Base-by-base conservation (phyloP, 1,140 invertebrate genomes). In the Tetramorium alpestre region DNA sequence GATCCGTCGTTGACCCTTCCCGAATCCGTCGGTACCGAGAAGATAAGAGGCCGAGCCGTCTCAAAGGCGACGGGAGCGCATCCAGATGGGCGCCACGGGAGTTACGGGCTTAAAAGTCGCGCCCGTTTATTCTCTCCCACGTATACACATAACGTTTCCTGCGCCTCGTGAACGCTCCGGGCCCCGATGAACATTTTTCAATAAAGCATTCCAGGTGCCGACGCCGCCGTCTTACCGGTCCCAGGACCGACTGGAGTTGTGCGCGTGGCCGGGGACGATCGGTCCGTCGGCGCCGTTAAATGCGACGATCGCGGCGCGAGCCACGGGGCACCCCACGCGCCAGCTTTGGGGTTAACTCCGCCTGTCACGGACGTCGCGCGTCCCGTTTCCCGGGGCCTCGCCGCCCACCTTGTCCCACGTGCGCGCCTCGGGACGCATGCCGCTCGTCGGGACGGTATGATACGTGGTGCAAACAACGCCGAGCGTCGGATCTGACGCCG, bases 301-400 rank as follows among this genome's bases (percentile, higher is more conserved):
- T 11, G 25, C 41, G 2, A 18, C 41, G 2, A 18, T 60, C 80
- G 51, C 18, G 18, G 25, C 13, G 67, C 44, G 41, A 60, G 54
- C 38, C 56, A 60, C 28, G 51, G 41, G 41, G 18, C 7, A 49
- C 25, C 22, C 41, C 38, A 73, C 25, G 41, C 69, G 69, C 28
- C 77, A 56, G n/a, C 13, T 85, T 85, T 85, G 82, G 82, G 82
- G 82, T 85, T 85, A 85, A 54, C 73, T 64, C 38, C 60, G 47
- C 22, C 72, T 85, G 82, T 85, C 82, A 73, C 47, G 47, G 22
- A 44, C 49, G 51, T 33, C 33, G 33, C 33, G 33, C 33, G 33
- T 33, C 33, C 33, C 33, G 33, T 33, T 33, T 33, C 33, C 33
- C 33, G 33, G 33, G 33, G 33, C 33, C 38, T 44, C 25, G 5